These are phyloP conservation scores for Homalodisca vitripennis DNA, from an alignment of 1,140 invertebrate genomes.

Conservation along the genomic window DNA sequence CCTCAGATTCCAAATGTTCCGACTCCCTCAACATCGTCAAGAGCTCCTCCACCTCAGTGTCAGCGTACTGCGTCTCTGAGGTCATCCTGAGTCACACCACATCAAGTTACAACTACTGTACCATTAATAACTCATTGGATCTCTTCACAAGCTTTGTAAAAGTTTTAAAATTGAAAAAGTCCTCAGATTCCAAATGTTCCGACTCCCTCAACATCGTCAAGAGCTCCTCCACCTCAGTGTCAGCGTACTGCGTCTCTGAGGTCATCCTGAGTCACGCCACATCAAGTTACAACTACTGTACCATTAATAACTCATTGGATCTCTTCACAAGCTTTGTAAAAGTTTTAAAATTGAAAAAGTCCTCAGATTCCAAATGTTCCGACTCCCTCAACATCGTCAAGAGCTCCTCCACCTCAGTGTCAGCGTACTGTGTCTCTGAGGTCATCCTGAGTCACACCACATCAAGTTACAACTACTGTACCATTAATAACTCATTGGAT, in stretches of 20 bases:
- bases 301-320: too few species aligned
- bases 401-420: slow-evolving; percentile 89
- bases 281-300: too few species aligned
- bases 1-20: slow-evolving; percentile 89
- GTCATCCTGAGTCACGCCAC: slow-evolving; percentile 8
- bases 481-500: too few species aligned
- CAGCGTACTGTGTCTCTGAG: slow-evolving; percentile 73
- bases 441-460: slow-evolving; percentile 8
- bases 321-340: too few species aligned
- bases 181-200: slow-evolving; percentile 89
- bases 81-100: slow-evolving; percentile 11
- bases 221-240: slow-evolving; percentile 89
- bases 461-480: too few species aligned
- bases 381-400: slow-evolving; percentile 90
- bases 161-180: too few species aligned
- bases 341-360: too few species aligned
- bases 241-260: slow-evolving; percentile 73
- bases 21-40: slow-evolving; percentile 90
- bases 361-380: slow-evolving; percentile 89
- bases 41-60: slow-evolving; percentile 89
- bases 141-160: too few species aligned
- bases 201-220: slow-evolving; percentile 90
- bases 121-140: too few species aligned
- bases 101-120: too few species aligned
- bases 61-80: slow-evolving; percentile 73